These are phyloP conservation scores for Eulithis testata DNA, from an alignment of 2,888 invertebrate species.

Conservation along the genomic window DNA sequence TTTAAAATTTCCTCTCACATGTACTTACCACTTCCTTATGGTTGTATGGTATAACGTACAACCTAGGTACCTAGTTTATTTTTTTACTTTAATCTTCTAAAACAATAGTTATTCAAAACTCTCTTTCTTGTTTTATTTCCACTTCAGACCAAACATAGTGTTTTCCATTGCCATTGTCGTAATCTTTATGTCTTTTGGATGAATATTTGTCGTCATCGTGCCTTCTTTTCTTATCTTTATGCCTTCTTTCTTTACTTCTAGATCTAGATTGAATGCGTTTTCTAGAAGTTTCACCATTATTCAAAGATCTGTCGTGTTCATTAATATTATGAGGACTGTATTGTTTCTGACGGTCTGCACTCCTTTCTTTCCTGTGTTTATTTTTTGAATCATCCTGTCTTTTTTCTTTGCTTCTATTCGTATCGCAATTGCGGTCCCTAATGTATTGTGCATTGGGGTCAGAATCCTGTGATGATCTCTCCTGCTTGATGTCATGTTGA, in stretches of 20 bases:
- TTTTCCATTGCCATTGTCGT: constrained; percentile 1
- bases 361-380: neutral
- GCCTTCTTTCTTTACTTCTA: constrained; percentile 18
- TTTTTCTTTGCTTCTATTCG: neutral
- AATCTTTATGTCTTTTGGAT: constrained; percentile 8
- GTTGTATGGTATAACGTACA: too few relatives aligned
- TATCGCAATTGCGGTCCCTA: constrained; percentile 7
- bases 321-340: constrained; percentile 1
- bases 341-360: constrained; percentile 1
- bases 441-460: neutral
- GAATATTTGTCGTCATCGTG: constrained; percentile 10
- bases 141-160: constrained; percentile 3
- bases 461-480: constrained; percentile 10
- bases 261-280: constrained; percentile 14
- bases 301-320: constrained; percentile 3
- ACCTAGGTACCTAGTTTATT: too few relatives aligned
- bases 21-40: neutral
- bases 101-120: neutral
- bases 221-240: constrained; percentile 13
- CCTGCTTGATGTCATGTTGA: constrained; percentile 16
- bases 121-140: constrained; percentile 34
- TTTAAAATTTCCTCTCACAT: neutral
- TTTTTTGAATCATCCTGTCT: constrained; percentile 8
- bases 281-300: constrained; percentile 9
- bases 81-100: too few relatives aligned